phyloP scores from a whole-genome alignment of 1,140 invertebrate genomes.

The Atta colombica region DNA sequence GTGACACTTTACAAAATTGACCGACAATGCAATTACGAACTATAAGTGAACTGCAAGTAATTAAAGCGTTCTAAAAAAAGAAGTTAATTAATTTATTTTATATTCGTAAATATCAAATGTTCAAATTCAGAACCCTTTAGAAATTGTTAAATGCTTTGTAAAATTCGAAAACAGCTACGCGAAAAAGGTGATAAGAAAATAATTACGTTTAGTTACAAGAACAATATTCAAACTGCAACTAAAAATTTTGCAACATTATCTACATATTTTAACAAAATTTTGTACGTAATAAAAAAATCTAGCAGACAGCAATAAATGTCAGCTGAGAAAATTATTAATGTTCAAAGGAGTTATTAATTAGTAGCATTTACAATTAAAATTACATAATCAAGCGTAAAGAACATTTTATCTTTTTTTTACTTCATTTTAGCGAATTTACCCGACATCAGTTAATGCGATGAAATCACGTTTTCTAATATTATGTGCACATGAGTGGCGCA shows the following conservation, averaged over 20 bases:
- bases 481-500: constrained; percentile 22
- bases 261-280: background rate
- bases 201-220: constrained; percentile 15
- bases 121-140: constrained; percentile 19
- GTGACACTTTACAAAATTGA: background rate
- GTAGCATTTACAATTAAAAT: background rate
- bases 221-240: background rate
- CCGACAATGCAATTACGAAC: constrained; percentile 21
- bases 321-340: background rate
- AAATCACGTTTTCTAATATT: constrained; percentile 48
- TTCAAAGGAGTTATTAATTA: background rate
- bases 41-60: constrained; percentile 6
- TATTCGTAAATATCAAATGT: constrained; percentile 34
- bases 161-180: background rate
- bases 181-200: constrained; percentile 6
- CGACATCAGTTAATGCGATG: constrained; percentile 8
- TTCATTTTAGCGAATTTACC: background rate
- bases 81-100: constrained; percentile 38
- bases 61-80: constrained; percentile 29
- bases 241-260: background rate
- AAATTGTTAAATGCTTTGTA: background rate
- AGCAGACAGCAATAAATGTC: background rate
- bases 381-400: background rate
- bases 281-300: background rate
- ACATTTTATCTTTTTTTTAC: background rate